Evolutionary conservation across 2,888 invertebrate species (phyloP).

Genomic region (Pterostichus niger): DNA sequence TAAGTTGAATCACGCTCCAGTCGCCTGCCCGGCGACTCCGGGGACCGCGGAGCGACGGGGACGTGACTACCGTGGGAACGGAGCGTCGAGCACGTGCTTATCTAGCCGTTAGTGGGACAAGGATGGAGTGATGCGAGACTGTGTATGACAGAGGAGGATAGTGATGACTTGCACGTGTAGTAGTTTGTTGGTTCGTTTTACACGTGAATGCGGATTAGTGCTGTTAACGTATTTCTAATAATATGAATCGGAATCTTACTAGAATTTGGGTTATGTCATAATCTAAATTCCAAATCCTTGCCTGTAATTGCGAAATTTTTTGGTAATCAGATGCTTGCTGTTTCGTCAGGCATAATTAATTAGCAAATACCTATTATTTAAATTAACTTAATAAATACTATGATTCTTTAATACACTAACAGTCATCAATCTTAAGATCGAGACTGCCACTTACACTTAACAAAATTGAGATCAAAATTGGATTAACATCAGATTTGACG

Average conservation of each 20-base stretch:
- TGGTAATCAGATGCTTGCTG: too few species aligned
- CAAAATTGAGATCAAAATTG: too few species aligned
- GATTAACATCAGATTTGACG: too few species aligned
- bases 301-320: too few species aligned
- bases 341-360: too few species aligned
- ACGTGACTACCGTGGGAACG: conserved; percentile 40
- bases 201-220: conserved; percentile 2
- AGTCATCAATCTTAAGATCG: too few species aligned
- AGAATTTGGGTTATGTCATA: conserved; percentile 19
- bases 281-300: not conserved
- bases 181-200: not conserved
- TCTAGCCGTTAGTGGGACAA: conserved; percentile 29
- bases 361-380: too few species aligned
- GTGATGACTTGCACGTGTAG: not conserved
- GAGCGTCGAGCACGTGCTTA: conserved; percentile 32
- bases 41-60: conserved; percentile 31
- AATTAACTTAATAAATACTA: too few species aligned
- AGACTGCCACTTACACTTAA: too few species aligned
- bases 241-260: conserved; percentile 16
- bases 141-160: not conserved
- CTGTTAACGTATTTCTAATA: conserved; percentile 48
- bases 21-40: conserved; percentile 14
- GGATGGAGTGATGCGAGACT: not conserved
- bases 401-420: too few species aligned
- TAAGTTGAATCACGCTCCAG: conserved; percentile 66